A percentile compares a stretch with the other conserved stretches of the same genome.
These are phyloP conservation scores for Erynnis tages DNA, from an alignment of 2,888 invertebrate genomes.

Conservation along the genomic window DNA sequence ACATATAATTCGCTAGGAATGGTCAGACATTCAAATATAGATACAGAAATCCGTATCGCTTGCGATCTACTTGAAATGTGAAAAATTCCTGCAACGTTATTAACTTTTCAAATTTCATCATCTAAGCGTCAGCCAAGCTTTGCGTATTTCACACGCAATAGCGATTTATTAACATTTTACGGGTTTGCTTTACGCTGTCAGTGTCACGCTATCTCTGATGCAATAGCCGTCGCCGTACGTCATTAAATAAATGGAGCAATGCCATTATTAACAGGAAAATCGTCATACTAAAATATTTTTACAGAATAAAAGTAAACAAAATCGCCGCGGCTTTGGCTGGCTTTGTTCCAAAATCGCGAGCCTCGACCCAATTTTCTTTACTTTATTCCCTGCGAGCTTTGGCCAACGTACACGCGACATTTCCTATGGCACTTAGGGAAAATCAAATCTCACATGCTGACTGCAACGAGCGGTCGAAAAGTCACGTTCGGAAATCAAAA, in stretches of 20 bases:
- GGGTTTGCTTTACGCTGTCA: too few species aligned
- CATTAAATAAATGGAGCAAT: slow-evolving; percentile 36
- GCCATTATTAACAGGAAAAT: slow-evolving; percentile 44
- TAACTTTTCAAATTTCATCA: too few species aligned
- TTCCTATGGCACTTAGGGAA: slow-evolving; percentile 63
- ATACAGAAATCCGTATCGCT: too few species aligned
- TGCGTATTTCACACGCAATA: too few species aligned
- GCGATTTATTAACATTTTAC: too few species aligned
- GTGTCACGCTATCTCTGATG: neutral
- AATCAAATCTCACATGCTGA: slow-evolving; percentile 53
- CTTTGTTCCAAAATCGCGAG: slow-evolving; percentile 64
- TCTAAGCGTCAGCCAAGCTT: too few species aligned
- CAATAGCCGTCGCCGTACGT: slow-evolving; percentile 32
- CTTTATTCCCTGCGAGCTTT: slow-evolving; percentile 58
- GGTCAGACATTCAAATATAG: too few species aligned
- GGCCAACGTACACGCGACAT: slow-evolving; percentile 57
- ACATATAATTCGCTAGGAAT: too few species aligned
- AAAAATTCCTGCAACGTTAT: too few species aligned
- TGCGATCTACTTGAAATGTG: too few species aligned
- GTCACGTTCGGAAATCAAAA: slow-evolving; percentile 40
- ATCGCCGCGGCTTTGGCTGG: slow-evolving; percentile 57
- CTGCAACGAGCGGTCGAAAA: slow-evolving; percentile 42
- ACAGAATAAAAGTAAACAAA: slow-evolving; percentile 61
- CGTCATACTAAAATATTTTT: slow-evolving; percentile 58
- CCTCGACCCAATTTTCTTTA: slow-evolving; percentile 70